These are phyloP conservation scores for Capromys pilorides DNA, from an alignment of 2,797 vertebrate species.

Conservation along the genomic window DNA sequence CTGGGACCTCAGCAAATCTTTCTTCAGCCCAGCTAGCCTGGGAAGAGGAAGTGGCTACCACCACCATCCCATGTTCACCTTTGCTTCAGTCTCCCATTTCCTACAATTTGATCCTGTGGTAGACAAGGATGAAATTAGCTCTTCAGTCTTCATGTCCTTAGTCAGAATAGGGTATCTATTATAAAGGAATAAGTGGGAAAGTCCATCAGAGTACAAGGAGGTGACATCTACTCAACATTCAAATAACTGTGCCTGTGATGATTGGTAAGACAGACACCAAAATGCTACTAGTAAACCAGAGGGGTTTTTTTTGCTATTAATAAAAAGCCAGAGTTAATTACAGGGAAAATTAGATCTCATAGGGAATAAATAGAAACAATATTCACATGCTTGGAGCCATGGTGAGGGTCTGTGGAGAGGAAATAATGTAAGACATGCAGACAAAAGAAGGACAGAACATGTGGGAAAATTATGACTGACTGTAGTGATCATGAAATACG, in stretches of 20 bases:
- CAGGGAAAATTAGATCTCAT: background rate
- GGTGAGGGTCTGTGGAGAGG: background rate
- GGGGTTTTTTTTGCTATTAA: slow-evolving; percentile 33
- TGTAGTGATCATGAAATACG: background rate
- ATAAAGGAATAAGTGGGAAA: background rate
- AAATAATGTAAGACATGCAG: background rate
- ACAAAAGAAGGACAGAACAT: background rate
- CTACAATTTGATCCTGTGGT: background rate
- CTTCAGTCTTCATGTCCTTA: background rate
- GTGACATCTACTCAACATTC: background rate
- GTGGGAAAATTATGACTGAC: background rate
- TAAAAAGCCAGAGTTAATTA: background rate
- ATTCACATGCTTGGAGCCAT: background rate
- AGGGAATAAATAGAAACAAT: background rate
- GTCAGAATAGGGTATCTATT: background rate
- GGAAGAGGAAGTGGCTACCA: no score
- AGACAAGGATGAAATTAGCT: background rate
- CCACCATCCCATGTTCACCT: background rate
- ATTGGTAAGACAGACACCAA: background rate
- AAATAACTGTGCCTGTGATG: background rate
- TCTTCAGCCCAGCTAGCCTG: background rate
- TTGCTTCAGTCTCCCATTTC: background rate
- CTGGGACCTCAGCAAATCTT: background rate
- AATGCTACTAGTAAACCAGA: background rate
- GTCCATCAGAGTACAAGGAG: background rate